Percentiles rank a stretch among this genome's conserved stretches.
Evolutionary conservation across 92 coral and sea anemone species (phyloP).

Genomic region (Zoanthus solanderi): DNA sequence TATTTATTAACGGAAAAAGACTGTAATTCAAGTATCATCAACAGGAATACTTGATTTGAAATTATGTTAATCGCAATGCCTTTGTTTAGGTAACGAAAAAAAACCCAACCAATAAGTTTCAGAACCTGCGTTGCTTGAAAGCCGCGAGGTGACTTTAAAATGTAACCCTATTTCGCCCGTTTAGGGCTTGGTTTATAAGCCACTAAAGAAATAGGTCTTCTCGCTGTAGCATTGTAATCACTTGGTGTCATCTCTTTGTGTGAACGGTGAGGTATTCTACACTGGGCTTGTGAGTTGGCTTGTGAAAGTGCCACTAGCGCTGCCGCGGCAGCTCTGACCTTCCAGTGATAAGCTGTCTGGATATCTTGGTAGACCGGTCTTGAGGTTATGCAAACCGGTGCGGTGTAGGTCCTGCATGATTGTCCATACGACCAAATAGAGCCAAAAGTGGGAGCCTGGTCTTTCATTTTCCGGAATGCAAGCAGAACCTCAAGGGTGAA

Average conservation of each 20-base stretch:
- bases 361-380: neutral
- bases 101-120: neutral
- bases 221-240: neutral
- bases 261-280: neutral
- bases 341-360: conserved; percentile 12
- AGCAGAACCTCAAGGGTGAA: conserved; percentile 60
- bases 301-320: conserved; percentile 42
- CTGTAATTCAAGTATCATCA: too few relatives aligned
- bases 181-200: neutral
- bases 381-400: neutral
- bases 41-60: too few relatives aligned
- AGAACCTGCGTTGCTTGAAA: neutral
- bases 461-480: conserved; percentile 21
- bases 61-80: neutral
- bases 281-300: conserved; percentile 33
- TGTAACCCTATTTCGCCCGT: neutral
- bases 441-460: neutral
- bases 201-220: neutral
- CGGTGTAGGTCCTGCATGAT: neutral
- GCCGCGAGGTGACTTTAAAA: neutral
- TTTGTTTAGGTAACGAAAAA: neutral
- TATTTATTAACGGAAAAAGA: too few relatives aligned
- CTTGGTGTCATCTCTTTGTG: neutral
- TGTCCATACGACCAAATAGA: conserved; percentile 12
- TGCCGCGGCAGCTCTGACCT: conserved; percentile 40